Evolutionary conservation across 1,140 invertebrate species (phyloP), one percentile per base, ranked within the genome.

Genomic region (Zaprionus taronus): DNA sequence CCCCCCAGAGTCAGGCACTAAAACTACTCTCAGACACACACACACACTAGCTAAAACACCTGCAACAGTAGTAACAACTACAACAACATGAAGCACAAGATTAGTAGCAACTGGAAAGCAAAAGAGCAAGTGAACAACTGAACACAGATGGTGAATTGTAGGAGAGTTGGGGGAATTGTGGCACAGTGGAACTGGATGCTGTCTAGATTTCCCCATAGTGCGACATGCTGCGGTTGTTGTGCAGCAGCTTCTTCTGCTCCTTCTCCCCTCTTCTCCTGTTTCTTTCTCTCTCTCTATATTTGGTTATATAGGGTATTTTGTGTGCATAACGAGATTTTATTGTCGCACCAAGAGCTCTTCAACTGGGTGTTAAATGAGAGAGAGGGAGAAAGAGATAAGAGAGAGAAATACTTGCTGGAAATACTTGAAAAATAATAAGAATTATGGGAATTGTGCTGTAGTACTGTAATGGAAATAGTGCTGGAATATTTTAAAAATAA

Each of bases 181-280:
- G 47, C 20, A 51, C 47, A 24, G 47, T 51, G 47, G 11, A 62
- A 41, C 34, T 80, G 63, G 79, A 87, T 86, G 83, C 80, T 83
- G 80, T 60, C 63, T 72, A 87, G 80, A 86, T 86, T 86, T 86
- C 83, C 83, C 83, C 83, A 86, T 51, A 77, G 80, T 77, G 22
- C 53, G 44, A 51, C 47, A 51, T 51, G 31, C 41, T 44, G 71
- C 81, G 41, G 56, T 77, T 72, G 79, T 51, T 34, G 31, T 34
- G 31, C 31, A 34, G 22, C 47, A 22, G 20, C 47, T 24, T 51
- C 9, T 1, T 14, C 47, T 12, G 1, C 41, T 11, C 7, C 7
- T 41, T 15, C 5, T 47, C 17, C 7, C n/a, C 5, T 38, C 36
- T 36, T 31, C 9, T 34, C 2, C 31, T 38, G 14, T 15, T 38